Evolutionary conservation across 2,797 vertebrate species (phyloP).

Genomic region (Tapirus indicus): DNA sequence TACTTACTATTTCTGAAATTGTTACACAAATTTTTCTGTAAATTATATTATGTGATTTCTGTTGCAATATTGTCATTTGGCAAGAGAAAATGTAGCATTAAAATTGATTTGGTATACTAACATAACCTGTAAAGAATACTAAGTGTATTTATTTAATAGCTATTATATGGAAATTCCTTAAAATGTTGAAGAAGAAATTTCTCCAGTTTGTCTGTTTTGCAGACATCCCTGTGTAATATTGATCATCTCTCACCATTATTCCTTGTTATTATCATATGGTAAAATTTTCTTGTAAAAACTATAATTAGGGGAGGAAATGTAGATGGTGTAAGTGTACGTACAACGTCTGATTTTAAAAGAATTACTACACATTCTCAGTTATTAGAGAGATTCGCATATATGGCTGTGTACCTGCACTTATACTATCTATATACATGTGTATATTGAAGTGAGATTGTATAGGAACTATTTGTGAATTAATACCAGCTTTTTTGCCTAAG

Average conservation of each 20-base stretch:
- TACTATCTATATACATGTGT: neutral
- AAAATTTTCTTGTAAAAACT: neutral
- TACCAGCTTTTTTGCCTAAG: neutral
- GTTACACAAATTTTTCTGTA: slow-evolving; percentile 20
- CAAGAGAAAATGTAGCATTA: slow-evolving; percentile 36
- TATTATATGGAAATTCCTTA: slow-evolving; percentile 23
- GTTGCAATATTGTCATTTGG: slow-evolving; percentile 33
- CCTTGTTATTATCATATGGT: neutral
- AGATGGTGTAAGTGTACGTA: neutral
- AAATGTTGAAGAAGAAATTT: slow-evolving; percentile 47
- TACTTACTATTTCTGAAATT: slow-evolving; percentile 34
- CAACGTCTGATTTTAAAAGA: slow-evolving; percentile 11
- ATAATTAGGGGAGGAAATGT: neutral
- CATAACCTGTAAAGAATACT: neutral
- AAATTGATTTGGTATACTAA: slow-evolving; percentile 29
- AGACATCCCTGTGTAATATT: neutral
- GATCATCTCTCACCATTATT: neutral
- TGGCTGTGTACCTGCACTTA: neutral
- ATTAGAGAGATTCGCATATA: neutral
- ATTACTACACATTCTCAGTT: neutral
- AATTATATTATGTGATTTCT: slow-evolving; percentile 57
- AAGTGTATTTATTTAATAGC: neutral
- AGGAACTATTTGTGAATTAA: slow-evolving; percentile 5
- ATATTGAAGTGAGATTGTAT: neutral
- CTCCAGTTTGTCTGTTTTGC: neutral